Evolutionary conservation across 2,113 vertebrate species (phyloP).

Genomic region (Microtus oregoni): DNA sequence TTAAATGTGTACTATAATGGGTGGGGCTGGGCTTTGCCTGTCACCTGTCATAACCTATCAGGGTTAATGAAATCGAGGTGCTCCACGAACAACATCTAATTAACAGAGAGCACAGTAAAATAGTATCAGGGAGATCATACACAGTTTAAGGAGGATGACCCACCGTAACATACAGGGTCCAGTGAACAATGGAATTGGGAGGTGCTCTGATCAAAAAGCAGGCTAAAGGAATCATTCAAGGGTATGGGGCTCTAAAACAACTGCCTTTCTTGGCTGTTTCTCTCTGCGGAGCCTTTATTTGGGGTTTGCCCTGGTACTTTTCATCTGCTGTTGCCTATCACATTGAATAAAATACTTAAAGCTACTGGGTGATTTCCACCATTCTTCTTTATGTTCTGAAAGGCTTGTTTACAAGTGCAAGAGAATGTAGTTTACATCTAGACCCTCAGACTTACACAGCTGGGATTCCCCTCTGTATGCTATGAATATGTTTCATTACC

Average conservation of each 20-base stretch:
- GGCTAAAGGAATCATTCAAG: not conserved
- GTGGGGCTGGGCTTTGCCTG: not conserved
- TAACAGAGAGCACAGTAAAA: not conserved
- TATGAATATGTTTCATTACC: no score
- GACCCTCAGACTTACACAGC: conserved; percentile 20
- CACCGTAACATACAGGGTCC: not conserved
- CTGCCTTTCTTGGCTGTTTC: not conserved
- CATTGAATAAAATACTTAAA: conserved; percentile 2
- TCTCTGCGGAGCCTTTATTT: not conserved
- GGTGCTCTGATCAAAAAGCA: not conserved
- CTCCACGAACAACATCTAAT: not conserved
- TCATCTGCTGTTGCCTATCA: conserved; percentile 1
- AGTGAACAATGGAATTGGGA: conserved; percentile 36
- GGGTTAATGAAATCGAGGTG: conserved; percentile 31
- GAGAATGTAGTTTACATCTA: not conserved
- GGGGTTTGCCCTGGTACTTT: not conserved
- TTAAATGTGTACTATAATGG: conserved; percentile 40
- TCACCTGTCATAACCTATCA: not conserved
- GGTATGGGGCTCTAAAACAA: not conserved
- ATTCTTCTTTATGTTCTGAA: conserved; percentile 16
- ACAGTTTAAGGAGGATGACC: not conserved
- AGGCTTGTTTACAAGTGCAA: not conserved
- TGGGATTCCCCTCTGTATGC: not conserved
- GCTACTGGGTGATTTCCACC: not conserved
- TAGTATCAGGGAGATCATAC: not conserved